phyloP scores from a whole-genome alignment of 2,113 vertebrate species.

The Sinocyclocheilus grahami region DNA sequence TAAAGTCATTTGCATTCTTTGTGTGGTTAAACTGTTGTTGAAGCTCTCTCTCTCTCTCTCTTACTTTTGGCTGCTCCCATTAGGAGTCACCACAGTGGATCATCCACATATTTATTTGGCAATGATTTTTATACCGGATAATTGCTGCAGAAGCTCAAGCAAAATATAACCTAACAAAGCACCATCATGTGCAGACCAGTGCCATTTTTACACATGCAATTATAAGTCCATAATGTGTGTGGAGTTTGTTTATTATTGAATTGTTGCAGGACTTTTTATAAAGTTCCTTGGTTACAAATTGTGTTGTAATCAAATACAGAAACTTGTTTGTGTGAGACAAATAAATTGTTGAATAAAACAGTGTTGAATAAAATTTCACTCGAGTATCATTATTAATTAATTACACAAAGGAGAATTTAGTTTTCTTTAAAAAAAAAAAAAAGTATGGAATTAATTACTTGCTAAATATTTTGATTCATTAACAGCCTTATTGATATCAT shows the following conservation, averaged over 20 bases:
- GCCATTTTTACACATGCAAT: no score
- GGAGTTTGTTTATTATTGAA: no score
- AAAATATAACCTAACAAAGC: neutral
- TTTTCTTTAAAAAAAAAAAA: neutral
- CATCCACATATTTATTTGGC: neutral
- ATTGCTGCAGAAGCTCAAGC: neutral
- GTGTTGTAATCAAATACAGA: no score
- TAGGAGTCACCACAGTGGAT: neutral
- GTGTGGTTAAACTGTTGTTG: neutral
- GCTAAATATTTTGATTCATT: neutral
- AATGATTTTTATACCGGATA: neutral
- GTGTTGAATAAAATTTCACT: no score
- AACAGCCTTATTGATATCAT: neutral
- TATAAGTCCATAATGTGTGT: no score
- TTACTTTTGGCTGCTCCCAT: neutral
- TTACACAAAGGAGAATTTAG: neutral
- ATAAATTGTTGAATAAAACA: no score
- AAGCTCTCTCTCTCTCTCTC: neutral
- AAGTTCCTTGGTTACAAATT: no score
- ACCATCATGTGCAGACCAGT: no score
- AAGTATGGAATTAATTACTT: neutral
- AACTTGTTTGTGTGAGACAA: no score
- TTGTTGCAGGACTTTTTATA: no score
- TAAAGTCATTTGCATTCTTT: neutral
- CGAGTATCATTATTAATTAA: neutral